Evolutionary conservation across 2,888 invertebrate species (phyloP), one percentile per base, ranked within the genome.

Genomic region (Cataglyphis cursor): DNA sequence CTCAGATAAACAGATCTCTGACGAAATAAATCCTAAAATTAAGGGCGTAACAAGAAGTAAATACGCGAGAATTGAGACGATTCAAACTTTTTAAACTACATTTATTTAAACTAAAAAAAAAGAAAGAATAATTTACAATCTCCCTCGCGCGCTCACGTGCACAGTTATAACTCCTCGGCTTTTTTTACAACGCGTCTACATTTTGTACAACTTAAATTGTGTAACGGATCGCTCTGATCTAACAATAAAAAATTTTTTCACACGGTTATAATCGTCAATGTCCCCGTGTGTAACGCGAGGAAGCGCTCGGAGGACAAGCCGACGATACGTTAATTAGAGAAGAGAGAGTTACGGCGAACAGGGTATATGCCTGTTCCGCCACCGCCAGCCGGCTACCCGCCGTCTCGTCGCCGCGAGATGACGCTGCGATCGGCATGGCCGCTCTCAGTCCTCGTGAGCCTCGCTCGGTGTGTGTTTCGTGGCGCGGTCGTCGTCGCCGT

Each of bases 371-470:
- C 28, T 59, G 18, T 8, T 1, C 41, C 41, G 41, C 12, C 44
- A 48, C 48, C 18, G 48, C 48, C 18, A 48, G 78, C 73, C 73
- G 78, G 70, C 78, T 15, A n/a, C 41, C 41, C 83, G 87, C 64
- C 81, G 89, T 90, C 90, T 88, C 90, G 90, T 85, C 82, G 87
- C 81, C 93, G 89, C 87, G 21, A 73, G 82, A 91, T 83, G 92
- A 90, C 93, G 93, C 91, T 82, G 51, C 68, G 76, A 85, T 92
- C 92, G 93, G 93, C 92, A 93, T 94, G 93, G 93, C 93, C 91
- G 94, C 93, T 90, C 87, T 93, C 93, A 93, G 93, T 94, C 92
- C 90, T 93, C 93, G 90, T 92, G 92, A 92, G 94, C 91, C 93
- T 93, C 91, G 94, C 93, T 93, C 91, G 93, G 94, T 93, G 94